These are phyloP conservation scores for Mimumesa dahlbomi DNA, from an alignment of 2,888 invertebrate genomes.

Conservation along the genomic window DNA sequence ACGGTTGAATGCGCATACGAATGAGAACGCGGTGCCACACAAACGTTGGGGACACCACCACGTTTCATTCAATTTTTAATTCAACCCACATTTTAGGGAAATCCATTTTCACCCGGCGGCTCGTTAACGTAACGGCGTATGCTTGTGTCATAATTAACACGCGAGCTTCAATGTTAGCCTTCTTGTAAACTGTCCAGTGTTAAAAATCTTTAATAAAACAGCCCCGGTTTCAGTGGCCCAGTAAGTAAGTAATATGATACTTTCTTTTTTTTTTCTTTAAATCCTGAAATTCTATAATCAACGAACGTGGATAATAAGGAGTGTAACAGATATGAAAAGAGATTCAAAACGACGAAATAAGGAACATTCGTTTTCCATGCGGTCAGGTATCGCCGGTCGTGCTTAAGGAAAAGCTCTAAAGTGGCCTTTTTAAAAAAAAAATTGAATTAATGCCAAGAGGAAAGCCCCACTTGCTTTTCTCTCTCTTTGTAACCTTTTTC, in stretches of 20 bases:
- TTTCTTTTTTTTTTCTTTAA: too few species aligned
- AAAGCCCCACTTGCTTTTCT: background rate
- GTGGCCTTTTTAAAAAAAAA: conserved; percentile 7
- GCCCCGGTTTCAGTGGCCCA: too few species aligned
- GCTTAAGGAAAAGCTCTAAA: background rate
- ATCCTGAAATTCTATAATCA: background rate
- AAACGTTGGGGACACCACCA: background rate
- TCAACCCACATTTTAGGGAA: conserved; percentile 7
- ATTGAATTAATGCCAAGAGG: conserved; percentile 6
- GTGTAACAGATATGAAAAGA: too few species aligned
- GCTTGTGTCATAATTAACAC: conserved; percentile 8
- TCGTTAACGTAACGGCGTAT: background rate
- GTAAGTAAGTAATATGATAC: too few species aligned
- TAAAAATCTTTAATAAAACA: too few species aligned
- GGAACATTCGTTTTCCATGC: background rate
- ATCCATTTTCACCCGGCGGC: too few species aligned
- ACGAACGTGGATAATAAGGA: too few species aligned
- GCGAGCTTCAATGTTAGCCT: conserved; percentile 3
- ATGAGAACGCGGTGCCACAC: background rate
- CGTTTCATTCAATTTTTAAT: conserved; percentile 8
- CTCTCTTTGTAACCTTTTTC: background rate
- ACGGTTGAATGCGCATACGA: background rate
- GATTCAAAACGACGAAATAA: background rate
- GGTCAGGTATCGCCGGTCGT: background rate
- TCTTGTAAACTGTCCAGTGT: too few species aligned